Conservation (phyloP, 1,140 invertebrate species). For the Brachionus manjavacas region DNA sequence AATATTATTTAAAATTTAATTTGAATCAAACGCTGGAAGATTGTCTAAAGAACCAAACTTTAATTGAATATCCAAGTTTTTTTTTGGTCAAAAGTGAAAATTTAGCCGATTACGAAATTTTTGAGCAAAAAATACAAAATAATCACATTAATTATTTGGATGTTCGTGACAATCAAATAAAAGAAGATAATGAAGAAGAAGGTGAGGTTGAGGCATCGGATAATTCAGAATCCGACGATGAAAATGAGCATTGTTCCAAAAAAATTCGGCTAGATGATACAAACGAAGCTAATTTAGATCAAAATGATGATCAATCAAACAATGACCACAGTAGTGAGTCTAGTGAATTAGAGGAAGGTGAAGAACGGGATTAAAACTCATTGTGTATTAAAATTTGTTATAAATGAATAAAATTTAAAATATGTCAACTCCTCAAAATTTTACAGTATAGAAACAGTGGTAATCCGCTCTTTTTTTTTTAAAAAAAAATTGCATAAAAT, state of each 20-base stretch:
- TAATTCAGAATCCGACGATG: background rate
- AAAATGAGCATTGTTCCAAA: background rate
- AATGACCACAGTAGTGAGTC: background rate
- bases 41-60: background rate
- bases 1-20: slow-evolving; percentile 11
- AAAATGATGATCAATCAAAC: slow-evolving; percentile 16
- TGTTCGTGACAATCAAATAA: too few species aligned
- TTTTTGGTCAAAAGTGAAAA: background rate
- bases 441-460: too few species aligned
- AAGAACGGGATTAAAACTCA: slow-evolving; percentile 32
- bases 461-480: too few species aligned
- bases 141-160: background rate
- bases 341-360: slow-evolving; percentile 31
- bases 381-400: background rate
- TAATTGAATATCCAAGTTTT: slow-evolving; percentile 33
- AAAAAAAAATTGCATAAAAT: too few species aligned
- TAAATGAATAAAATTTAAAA: background rate
- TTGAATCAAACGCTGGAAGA: background rate
- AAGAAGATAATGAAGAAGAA: background rate
- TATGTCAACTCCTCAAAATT: background rate
- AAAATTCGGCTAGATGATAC: background rate
- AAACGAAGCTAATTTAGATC: background rate
- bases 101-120: slow-evolving; percentile 18
- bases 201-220: background rate
- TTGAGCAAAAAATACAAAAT: background rate